phyloP scores from a whole-genome alignment of 2,888 invertebrate genomes.

The Aporophyla lueneburgensis region DNA sequence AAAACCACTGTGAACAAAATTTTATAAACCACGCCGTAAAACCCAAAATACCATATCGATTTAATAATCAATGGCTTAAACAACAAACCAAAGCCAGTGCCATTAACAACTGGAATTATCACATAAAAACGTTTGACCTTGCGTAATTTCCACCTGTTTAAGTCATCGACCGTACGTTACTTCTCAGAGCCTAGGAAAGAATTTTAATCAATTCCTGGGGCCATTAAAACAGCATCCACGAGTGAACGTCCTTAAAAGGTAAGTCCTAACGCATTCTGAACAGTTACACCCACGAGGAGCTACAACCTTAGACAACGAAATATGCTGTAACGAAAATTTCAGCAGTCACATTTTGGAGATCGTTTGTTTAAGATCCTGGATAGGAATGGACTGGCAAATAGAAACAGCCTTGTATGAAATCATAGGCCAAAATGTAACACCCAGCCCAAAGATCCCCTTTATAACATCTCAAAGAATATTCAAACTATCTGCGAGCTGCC shows the following conservation, averaged over 20 bases:
- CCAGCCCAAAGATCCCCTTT: background rate
- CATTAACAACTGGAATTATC: constrained; percentile 33
- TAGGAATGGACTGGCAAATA: no score
- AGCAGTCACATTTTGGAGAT: background rate
- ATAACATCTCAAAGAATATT: background rate
- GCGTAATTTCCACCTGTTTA: constrained; percentile 44
- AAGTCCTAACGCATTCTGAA: background rate
- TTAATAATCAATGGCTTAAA: constrained; percentile 10
- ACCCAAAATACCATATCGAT: background rate
- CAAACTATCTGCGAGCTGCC: constrained; percentile 23
- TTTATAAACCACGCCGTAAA: background rate
- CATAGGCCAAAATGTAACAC: background rate
- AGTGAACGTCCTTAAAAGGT: background rate
- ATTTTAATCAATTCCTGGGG: constrained; percentile 11
- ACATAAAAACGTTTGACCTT: constrained; percentile 29
- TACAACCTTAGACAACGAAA: background rate
- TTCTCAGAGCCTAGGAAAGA: constrained; percentile 6
- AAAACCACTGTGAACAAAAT: background rate
- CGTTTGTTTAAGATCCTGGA: background rate
- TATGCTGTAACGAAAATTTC: background rate
- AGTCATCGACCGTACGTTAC: constrained; percentile 48
- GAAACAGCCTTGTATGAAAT: background rate
- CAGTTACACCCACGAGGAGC: background rate
- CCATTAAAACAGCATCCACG: background rate
- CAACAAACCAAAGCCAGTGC: constrained; percentile 14